Percentiles rank a stretch among this genome's conserved stretches.
Conservation (phyloP, 1,140 invertebrate genomes). For the Chironomus striatipennis region DNA sequence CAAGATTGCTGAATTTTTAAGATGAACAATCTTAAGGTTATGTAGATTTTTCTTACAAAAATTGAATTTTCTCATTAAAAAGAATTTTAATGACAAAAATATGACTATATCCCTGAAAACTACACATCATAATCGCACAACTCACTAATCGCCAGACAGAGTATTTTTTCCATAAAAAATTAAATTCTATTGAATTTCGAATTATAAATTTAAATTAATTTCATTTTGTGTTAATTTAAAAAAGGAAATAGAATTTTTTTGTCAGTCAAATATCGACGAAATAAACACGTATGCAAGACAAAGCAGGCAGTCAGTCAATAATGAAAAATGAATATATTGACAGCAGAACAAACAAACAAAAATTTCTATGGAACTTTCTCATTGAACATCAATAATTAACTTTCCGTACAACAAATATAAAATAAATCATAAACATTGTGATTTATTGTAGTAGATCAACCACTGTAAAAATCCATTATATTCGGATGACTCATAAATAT, state of each 20-base stretch:
- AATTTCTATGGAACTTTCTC: neutral
- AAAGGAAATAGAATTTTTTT: conserved; percentile 14
- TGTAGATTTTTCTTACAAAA: too few species aligned
- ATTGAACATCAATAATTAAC: conserved; percentile 14
- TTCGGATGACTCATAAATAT: neutral
- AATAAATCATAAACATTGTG: conserved; percentile 9
- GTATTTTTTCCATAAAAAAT: neutral
- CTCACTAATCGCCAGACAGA: neutral
- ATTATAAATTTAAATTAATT: neutral
- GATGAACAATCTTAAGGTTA: too few species aligned
- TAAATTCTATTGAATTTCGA: neutral
- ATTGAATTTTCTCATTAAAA: too few species aligned
- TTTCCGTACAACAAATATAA: neutral
- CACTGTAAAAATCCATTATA: neutral
- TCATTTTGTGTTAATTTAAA: neutral
- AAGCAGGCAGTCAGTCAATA: neutral
- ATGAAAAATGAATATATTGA: conserved; percentile 1
- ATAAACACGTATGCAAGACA: too few species aligned
- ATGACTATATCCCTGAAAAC: too few species aligned
- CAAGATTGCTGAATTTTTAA: too few species aligned
- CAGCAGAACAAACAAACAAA: neutral
- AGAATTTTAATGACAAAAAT: too few species aligned
- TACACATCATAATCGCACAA: too few species aligned
- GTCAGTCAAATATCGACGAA: neutral
- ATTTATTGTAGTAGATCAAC: neutral